Base-by-base conservation (phyloP, 2,797 vertebrate genomes). In the Australoheros facetus region DNA sequence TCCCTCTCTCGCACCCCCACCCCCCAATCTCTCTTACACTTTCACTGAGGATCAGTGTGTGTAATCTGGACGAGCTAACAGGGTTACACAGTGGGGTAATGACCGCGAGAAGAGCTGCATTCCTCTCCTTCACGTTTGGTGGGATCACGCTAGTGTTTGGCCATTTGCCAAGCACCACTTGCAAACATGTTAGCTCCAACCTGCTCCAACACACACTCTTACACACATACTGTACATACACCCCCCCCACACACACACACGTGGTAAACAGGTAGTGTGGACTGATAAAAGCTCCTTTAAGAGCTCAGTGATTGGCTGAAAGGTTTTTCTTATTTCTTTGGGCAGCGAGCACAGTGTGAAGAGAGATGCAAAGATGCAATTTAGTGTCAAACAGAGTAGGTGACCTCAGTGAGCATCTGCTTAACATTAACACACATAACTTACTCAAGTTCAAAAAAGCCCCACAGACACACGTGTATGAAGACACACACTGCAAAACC, bases 21-120 rank as follows among this genome's bases (percentile, higher is more conserved):
- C 51, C 83, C 51, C 58, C 56, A 32, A 21, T 77, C 76, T 70
- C 87, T 48, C 79, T 56, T 85, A 78, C 81, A 77, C 85, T 87
- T 60, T 85, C 86, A 90, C 80, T 77, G 85, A 79, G 85, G 85
- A 91, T 91, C 86, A 88, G 87, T 88, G 89, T 86, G 89, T 91
- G 88, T 90, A 84, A 93, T 91, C 88, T 85, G 88, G 88, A 88
- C 75, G 76, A 88, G 87, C 89, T 82, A 89, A 92, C 83, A 72
- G 87, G 89, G 87, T 89, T 88, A 84, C 84, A 84, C 83, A 75
- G 90, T 53, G 23, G 90, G 84, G 84, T 70, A 86, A 88, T 79
- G 87, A 88, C 83, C 83, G 69, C 45, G 9, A 86, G 85, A 83
- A 85, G 82, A 87, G 54, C 75, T 66, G 77, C 89, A 90, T 92